Conservation (phyloP, 2,113 vertebrate genomes). For the Lophura nycthemera region DNA sequence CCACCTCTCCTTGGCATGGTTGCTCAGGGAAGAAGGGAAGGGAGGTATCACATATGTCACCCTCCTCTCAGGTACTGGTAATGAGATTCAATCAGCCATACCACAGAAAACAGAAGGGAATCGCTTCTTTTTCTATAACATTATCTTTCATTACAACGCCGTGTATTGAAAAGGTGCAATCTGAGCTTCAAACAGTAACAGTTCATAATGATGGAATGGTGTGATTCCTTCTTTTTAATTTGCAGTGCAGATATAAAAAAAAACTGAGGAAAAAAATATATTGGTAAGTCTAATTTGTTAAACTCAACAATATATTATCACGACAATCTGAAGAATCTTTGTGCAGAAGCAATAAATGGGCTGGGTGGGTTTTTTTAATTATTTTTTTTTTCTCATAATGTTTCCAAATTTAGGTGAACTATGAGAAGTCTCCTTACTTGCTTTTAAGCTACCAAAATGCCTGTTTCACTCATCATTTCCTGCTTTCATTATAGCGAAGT, state of each 20-base stretch:
- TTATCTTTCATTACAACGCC: not conserved
- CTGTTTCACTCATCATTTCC: conserved; percentile 27
- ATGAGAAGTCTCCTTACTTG: conserved; percentile 7
- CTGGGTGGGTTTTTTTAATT: not conserved
- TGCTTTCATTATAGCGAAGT: not conserved
- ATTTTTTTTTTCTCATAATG: not conserved
- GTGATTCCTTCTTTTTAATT: not conserved
- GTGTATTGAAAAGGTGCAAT: not conserved
- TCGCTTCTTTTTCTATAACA: not conserved
- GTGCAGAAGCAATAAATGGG: not conserved
- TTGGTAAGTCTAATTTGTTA: not conserved
- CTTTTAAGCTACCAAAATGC: conserved; percentile 3
- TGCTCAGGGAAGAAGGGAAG: not conserved
- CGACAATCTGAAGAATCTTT: not conserved
- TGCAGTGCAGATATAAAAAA: not conserved
- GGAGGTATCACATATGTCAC: not conserved
- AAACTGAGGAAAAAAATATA: not conserved
- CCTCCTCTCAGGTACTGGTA: not conserved
- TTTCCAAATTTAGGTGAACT: not conserved
- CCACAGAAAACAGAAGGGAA: not conserved
- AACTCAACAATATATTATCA: not conserved
- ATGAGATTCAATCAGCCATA: not conserved
- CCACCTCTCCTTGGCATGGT: not conserved
- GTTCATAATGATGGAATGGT: not conserved
- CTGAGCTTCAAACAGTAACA: not conserved